These are phyloP conservation scores for Capreolus pygargus DNA, from an alignment of 2,113 vertebrate genomes.

Conservation along the genomic window DNA sequence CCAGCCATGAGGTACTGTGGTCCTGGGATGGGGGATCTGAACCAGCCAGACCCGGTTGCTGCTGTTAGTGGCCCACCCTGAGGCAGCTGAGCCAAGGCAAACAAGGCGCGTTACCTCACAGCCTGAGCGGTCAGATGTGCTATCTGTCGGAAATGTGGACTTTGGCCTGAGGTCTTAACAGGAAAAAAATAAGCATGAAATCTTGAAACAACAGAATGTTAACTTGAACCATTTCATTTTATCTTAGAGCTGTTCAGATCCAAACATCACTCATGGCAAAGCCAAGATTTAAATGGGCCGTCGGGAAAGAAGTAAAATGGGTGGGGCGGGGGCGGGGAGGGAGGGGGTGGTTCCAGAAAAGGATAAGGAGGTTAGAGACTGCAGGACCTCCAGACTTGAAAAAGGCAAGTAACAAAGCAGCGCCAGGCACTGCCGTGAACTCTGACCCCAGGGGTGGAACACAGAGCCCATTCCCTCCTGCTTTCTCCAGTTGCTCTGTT, in stretches of 20 bases:
- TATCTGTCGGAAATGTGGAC: neutral
- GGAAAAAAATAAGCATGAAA: constrained; percentile 1
- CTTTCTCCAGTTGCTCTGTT: neutral
- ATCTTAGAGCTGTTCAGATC: neutral
- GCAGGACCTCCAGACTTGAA: neutral
- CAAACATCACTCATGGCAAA: neutral
- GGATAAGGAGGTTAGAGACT: neutral
- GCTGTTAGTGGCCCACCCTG: fast-evolving
- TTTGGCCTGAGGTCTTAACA: neutral
- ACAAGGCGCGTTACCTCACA: neutral
- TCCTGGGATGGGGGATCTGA: neutral
- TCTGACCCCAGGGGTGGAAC: neutral
- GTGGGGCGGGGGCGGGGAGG: too few species aligned
- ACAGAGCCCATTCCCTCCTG: neutral
- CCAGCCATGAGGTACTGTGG: neutral
- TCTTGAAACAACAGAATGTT: constrained; percentile 26
- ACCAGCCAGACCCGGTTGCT: neutral
- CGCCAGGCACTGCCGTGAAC: neutral
- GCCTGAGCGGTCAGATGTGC: neutral
- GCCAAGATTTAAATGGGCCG: constrained; percentile 21
- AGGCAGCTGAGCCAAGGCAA: constrained; percentile 53
- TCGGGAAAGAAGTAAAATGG: neutral
- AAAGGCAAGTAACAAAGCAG: neutral
- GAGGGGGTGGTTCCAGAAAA: neutral
- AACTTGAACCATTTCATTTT: neutral